phyloP scores from a whole-genome alignment of 2,888 invertebrate genomes.

The Agapostemon virescens region DNA sequence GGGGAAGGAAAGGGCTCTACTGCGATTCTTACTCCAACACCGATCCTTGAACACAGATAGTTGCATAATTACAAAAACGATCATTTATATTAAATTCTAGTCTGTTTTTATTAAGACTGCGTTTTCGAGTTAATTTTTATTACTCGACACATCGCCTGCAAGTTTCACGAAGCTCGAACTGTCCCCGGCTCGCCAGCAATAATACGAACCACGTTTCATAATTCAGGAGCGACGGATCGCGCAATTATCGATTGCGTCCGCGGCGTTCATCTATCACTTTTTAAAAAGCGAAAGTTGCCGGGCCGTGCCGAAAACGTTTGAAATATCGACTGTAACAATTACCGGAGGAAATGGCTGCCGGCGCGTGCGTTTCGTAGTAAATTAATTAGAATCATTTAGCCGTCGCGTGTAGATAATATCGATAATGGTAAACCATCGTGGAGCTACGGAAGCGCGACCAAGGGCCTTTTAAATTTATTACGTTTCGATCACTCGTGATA shows the following conservation, averaged over 20 bases:
- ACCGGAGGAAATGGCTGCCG: conserved; percentile 23
- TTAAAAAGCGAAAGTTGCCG: neutral
- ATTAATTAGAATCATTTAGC: conserved; percentile 62
- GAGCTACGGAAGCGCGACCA: conserved; percentile 20
- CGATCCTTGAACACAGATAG: too few species aligned
- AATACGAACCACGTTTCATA: neutral
- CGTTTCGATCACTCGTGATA: conserved; percentile 52
- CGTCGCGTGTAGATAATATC: conserved; percentile 46
- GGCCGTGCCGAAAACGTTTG: neutral
- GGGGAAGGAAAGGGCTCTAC: too few species aligned
- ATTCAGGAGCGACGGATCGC: neutral
- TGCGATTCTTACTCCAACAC: too few species aligned
- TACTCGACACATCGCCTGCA: too few species aligned
- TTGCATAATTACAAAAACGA: too few species aligned
- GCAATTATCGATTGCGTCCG: neutral
- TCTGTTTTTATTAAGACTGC: too few species aligned
- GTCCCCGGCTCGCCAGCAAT: too few species aligned
- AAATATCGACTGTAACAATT: neutral
- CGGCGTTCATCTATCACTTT: neutral
- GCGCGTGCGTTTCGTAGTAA: conserved; percentile 37
- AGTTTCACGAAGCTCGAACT: too few species aligned
- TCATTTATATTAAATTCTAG: too few species aligned
- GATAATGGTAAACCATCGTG: conserved; percentile 61
- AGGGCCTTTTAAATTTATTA: conserved; percentile 59
- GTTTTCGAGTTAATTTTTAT: too few species aligned